Conservation (phyloP, 2,888 invertebrate genomes). For the Drosophila melanocephala region DNA sequence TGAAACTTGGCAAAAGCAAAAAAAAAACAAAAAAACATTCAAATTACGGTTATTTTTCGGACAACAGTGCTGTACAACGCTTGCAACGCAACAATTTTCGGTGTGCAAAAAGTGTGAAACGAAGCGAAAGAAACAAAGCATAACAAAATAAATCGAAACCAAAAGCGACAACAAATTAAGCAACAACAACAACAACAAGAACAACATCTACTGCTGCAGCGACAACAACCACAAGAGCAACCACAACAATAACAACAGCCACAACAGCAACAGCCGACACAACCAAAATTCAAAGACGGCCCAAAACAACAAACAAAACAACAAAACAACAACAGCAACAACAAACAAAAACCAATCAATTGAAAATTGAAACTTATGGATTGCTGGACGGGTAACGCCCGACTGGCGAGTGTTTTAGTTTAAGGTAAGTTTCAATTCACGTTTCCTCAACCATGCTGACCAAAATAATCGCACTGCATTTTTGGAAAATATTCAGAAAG, state of each 20-base stretch:
- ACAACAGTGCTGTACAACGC: conserved; percentile 66
- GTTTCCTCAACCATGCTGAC: too few relatives aligned
- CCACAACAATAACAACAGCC: conserved; percentile 9
- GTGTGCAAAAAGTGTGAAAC: conserved; percentile 57
- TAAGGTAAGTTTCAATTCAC: conserved; percentile 82
- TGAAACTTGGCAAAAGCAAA: conserved; percentile 27
- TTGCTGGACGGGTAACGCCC: conserved; percentile 86
- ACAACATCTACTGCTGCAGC: conserved; percentile 24
- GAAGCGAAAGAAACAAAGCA: conserved; percentile 22
- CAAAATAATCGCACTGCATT: not conserved
- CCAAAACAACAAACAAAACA: conserved; percentile 21
- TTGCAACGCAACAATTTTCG: conserved; percentile 48
- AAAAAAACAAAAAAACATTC: not conserved
- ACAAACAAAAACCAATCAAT: conserved; percentile 67
- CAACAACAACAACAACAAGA: conserved; percentile 30
- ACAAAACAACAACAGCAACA: conserved; percentile 36
- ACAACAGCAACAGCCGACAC: conserved; percentile 21
- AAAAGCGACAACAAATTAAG: conserved; percentile 16
- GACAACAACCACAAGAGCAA: conserved; percentile 22
- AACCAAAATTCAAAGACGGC: not conserved
- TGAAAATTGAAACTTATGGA: conserved; percentile 85
- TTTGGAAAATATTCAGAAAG: not conserved
- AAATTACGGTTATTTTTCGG: conserved; percentile 49
- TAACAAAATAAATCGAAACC: conserved; percentile 24
- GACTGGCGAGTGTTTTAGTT: conserved; percentile 86